A percentile compares a stretch with the other conserved stretches of the same genome.
Conservation (phyloP, 2,113 vertebrate genomes). For the Ochotona curzoniae region DNA sequence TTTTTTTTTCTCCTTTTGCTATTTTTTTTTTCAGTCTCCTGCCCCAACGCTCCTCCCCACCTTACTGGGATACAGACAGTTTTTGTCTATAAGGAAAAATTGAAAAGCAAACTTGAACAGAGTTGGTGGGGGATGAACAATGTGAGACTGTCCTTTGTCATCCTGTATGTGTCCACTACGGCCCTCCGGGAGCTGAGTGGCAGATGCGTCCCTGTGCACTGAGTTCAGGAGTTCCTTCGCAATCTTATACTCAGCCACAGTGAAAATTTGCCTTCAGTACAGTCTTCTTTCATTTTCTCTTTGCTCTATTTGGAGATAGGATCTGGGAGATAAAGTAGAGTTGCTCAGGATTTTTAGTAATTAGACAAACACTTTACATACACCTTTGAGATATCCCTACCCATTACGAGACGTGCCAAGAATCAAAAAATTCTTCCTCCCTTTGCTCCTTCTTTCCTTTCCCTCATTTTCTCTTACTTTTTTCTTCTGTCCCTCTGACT, state of each 20-base stretch:
- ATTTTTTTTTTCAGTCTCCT: conserved; percentile 74
- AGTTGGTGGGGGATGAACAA: neutral
- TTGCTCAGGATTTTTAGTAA: neutral
- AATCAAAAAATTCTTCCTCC: too few species aligned
- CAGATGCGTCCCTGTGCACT: neutral
- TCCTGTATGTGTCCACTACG: rapidly evolving
- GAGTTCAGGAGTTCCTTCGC: neutral
- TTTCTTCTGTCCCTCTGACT: neutral
- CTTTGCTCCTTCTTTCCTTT: neutral
- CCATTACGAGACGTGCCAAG: neutral
- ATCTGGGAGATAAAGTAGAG: rapidly evolving
- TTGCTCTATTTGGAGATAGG: conserved; percentile 10
- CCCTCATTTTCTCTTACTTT: neutral
- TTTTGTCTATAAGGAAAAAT: conserved; percentile 74
- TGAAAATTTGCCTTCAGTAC: conserved; percentile 69
- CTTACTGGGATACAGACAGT: conserved; percentile 67
- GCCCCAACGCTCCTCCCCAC: neutral
- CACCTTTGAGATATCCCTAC: neutral
- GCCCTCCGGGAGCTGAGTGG: neutral
- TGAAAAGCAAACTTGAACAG: neutral
- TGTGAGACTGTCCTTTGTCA: conserved; percentile 8
- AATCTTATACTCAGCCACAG: neutral
- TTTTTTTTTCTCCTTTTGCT: conserved; percentile 60
- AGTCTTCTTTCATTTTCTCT: neutral
- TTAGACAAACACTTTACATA: neutral